These are phyloP conservation scores for Psettodes erumei DNA, from an alignment of 2,113 vertebrate species.

Conservation along the genomic window DNA sequence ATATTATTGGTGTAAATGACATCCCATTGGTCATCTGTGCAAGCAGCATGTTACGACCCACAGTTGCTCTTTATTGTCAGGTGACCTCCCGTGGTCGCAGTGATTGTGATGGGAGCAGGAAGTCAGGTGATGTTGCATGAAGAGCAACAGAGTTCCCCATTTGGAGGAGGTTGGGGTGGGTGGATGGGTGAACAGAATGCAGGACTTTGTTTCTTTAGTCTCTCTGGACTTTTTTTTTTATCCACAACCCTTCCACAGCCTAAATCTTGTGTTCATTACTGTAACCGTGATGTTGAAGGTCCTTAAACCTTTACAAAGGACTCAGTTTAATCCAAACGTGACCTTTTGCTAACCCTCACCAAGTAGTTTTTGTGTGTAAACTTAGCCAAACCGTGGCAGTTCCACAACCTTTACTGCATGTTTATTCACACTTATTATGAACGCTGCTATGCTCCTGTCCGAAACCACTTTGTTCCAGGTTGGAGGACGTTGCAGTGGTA, in stretches of 20 bases:
- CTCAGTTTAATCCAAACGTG: not conserved
- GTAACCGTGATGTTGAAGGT: not conserved
- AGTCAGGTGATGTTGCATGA: too few species aligned
- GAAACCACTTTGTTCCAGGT: not conserved
- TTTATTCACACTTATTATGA: not conserved
- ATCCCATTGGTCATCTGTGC: too few species aligned
- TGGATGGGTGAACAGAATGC: not conserved
- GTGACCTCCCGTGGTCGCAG: not conserved
- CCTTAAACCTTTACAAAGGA: not conserved
- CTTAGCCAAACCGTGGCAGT: not conserved
- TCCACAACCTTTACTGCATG: not conserved
- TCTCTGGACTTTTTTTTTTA: not conserved
- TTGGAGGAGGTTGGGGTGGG: too few species aligned
- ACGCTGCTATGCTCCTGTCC: not conserved
- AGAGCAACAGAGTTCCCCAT: not conserved
- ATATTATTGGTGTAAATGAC: not conserved
- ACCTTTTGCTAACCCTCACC: too few species aligned
- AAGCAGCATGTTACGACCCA: not conserved
- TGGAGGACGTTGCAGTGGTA: not conserved
- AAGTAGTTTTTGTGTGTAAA: not conserved
- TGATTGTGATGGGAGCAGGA: not conserved
- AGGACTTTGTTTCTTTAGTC: not conserved
- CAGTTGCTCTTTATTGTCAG: not conserved
- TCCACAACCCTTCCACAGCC: too few species aligned
- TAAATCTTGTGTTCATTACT: not conserved